Evolutionary conservation across 1,140 invertebrate genomes (phyloP).

Genomic region (Laupala kohalensis): DNA sequence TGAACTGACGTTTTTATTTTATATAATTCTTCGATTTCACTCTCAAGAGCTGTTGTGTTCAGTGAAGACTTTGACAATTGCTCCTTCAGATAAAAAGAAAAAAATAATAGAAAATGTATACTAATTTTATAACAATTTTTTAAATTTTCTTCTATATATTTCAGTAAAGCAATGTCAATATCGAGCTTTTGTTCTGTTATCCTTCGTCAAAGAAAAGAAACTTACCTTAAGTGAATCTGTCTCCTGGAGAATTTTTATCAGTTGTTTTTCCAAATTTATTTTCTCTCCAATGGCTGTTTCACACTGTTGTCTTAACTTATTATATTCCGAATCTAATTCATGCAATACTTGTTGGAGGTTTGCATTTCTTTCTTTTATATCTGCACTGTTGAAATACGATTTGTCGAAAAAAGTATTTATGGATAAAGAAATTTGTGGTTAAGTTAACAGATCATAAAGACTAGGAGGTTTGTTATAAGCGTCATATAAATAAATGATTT

Average conservation of each 20-base stretch:
- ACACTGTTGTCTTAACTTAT: not conserved
- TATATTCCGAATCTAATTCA: not conserved
- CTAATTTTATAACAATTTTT: not conserved
- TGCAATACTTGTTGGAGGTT: not conserved
- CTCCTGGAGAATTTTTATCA: not conserved
- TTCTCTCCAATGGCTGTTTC: not conserved
- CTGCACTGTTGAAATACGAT: not conserved
- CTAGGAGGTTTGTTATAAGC: not conserved
- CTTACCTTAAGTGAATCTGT: not conserved
- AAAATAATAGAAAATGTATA: not conserved
- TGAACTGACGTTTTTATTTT: not conserved
- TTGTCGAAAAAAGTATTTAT: not conserved
- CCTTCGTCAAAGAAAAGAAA: too few relatives aligned
- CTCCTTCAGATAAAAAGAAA: not conserved
- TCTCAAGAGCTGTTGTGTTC: not conserved
- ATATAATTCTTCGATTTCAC: not conserved
- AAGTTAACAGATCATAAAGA: not conserved
- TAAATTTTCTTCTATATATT: not conserved
- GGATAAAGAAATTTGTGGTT: not conserved
- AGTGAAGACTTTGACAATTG: not conserved
- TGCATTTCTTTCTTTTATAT: not conserved
- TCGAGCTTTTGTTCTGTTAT: too few relatives aligned
- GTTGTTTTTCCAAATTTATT: not conserved
- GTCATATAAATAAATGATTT: not conserved
- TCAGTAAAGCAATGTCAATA: not conserved